Percentiles rank a stretch among this genome's conserved stretches.
phyloP scores from a whole-genome alignment of 1,140 invertebrate species.

The Brachionus manjavacas region DNA sequence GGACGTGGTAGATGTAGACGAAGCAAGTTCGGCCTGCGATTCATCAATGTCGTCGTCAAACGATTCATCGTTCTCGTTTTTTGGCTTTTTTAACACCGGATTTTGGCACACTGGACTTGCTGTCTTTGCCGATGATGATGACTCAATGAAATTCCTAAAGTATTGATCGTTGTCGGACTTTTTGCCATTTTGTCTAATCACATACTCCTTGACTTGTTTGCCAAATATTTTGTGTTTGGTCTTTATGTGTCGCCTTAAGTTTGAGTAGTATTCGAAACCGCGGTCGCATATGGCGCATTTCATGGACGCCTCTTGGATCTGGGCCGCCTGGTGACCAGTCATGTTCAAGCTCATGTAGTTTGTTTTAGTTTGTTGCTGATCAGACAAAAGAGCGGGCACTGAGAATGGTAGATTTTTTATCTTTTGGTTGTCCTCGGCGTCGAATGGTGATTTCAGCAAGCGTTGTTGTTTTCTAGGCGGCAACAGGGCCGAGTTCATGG shows the following conservation, averaged over 20 bases:
- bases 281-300: conserved; percentile 41
- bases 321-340: background rate
- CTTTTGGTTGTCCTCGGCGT: background rate
- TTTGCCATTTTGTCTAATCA: conserved; percentile 17
- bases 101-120: background rate
- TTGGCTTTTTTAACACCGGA: conserved; percentile 27
- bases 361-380: background rate
- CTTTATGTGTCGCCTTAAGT: conserved; percentile 37
- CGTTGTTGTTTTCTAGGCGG: conserved; percentile 39
- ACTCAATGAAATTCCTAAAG: background rate
- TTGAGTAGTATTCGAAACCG: conserved; percentile 40
- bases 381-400: background rate
- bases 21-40: conserved; percentile 1
- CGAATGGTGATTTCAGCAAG: conserved; percentile 12
- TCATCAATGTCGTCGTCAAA: conserved; percentile 19
- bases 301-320: conserved; percentile 24
- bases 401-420: background rate
- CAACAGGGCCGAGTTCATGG: background rate
- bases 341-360: background rate
- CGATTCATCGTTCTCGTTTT: conserved; percentile 10
- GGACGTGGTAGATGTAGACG: conserved; percentile 18
- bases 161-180: background rate
- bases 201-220: conserved; percentile 43
- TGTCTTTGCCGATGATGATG: background rate
- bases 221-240: conserved; percentile 41